Conservation (phyloP, 2,888 invertebrate species). For the Herminia tarsipennalis region DNA sequence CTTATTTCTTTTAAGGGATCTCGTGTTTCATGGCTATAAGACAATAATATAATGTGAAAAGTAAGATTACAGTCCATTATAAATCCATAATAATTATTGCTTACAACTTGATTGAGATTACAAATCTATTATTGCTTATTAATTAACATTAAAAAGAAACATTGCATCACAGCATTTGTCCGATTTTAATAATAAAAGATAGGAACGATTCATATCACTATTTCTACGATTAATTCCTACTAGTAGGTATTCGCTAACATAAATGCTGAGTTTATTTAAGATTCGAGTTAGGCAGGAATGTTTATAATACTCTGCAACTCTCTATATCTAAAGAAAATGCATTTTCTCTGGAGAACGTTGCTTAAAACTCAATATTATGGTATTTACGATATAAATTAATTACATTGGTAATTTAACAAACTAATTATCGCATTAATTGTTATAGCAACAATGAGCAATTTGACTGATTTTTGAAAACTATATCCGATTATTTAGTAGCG, state of each 20-base stretch:
- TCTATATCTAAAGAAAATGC: neutral
- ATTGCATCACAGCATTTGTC: constrained; percentile 56
- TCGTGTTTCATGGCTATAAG: constrained; percentile 14
- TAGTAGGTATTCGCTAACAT: constrained; percentile 25
- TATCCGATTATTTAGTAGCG: no score
- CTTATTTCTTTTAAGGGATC: no score
- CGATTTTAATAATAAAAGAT: constrained; percentile 47
- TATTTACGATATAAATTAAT: no score
- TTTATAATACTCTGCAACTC: constrained; percentile 9
- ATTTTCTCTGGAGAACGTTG: no score
- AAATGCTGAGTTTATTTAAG: constrained; percentile 35
- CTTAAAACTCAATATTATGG: no score
- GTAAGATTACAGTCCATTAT: constrained; percentile 32
- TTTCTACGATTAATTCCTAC: constrained; percentile 29
- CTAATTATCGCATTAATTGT: no score
- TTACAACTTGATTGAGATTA: constrained; percentile 29
- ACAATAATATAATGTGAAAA: constrained; percentile 18
- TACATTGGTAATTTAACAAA: no score
- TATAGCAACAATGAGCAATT: no score
- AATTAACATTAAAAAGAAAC: constrained; percentile 37
- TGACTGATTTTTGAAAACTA: no score
- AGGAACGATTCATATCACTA: constrained; percentile 59
- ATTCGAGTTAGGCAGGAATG: constrained; percentile 25
- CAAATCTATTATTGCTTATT: constrained; percentile 31
- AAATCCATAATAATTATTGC: constrained; percentile 33